Evolutionary conservation across 2,888 invertebrate species (phyloP).

Genomic region (Drosophila neutralis): DNA sequence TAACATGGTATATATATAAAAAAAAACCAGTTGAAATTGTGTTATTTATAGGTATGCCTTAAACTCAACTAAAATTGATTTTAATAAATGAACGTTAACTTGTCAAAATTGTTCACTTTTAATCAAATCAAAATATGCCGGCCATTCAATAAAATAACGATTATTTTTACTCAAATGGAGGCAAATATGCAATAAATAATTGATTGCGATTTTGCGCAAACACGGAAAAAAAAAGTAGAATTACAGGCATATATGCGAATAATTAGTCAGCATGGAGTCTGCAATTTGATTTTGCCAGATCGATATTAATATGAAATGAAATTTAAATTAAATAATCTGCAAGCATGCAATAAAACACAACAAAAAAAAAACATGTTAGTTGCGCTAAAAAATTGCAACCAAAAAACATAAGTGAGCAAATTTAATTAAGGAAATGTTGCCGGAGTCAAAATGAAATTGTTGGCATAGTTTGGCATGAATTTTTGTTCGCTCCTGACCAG

Average conservation of each 20-base stretch:
- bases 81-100: constrained; percentile 46
- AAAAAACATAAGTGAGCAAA: background rate
- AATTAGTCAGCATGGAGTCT: constrained; percentile 36
- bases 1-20: background rate
- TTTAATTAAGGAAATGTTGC: constrained; percentile 31
- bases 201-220: constrained; percentile 21
- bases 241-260: constrained; percentile 38
- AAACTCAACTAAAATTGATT: background rate
- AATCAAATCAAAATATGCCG: constrained; percentile 65
- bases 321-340: constrained; percentile 39
- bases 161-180: background rate
- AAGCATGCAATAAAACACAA: background rate
- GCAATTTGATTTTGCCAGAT: constrained; percentile 49
- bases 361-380: background rate
- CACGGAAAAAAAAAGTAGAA: constrained; percentile 5
- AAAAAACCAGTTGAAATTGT: no score
- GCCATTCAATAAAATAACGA: constrained; percentile 9
- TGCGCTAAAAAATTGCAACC: background rate
- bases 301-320: constrained; percentile 26
- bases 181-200: constrained; percentile 44
- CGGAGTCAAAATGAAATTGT: constrained; percentile 39
- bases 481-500: constrained; percentile 1
- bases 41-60: fast-evolving
- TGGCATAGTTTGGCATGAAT: constrained; percentile 28
- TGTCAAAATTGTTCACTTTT: constrained; percentile 53